These are phyloP conservation scores for Scaptomyza caliginosa DNA, from an alignment of 2,888 invertebrate genomes.

Conservation along the genomic window DNA sequence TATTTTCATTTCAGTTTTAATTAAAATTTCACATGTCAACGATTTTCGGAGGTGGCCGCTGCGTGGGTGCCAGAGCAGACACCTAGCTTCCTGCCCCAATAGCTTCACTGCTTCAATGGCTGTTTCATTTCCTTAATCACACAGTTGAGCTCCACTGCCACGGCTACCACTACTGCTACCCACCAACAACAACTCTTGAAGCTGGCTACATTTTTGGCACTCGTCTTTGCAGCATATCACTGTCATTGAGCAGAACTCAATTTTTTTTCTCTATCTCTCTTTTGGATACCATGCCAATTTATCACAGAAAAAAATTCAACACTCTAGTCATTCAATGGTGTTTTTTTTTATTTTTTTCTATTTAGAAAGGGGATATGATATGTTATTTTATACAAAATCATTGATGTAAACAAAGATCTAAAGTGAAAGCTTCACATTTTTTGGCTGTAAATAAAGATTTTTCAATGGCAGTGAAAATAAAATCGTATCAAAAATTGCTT, in stretches of 20 bases:
- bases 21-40: constrained; percentile 79
- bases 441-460: no score
- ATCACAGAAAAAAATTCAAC: constrained; percentile 24
- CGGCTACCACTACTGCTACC: background rate
- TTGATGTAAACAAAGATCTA: background rate
- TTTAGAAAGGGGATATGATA: background rate
- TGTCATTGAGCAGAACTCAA: constrained; percentile 11
- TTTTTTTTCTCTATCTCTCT: constrained; percentile 9
- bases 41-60: constrained; percentile 54
- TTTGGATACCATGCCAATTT: constrained; percentile 53
- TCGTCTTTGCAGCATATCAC: constrained; percentile 13
- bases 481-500: no score
- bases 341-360: background rate
- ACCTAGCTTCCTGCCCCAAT: background rate
- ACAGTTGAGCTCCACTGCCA: constrained; percentile 16
- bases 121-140: constrained; percentile 58
- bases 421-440: no score
- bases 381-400: background rate
- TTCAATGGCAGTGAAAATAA: no score
- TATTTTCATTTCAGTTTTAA: constrained; percentile 68
- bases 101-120: constrained; percentile 25
- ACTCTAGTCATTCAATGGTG: constrained; percentile 13
- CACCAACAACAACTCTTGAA: background rate
- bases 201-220: constrained; percentile 26
- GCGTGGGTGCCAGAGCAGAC: constrained; percentile 4